A percentile compares a stretch with the other conserved stretches of the same genome.
phyloP scores from a whole-genome alignment of 2,888 invertebrate species.

The Erebia ligea region DNA sequence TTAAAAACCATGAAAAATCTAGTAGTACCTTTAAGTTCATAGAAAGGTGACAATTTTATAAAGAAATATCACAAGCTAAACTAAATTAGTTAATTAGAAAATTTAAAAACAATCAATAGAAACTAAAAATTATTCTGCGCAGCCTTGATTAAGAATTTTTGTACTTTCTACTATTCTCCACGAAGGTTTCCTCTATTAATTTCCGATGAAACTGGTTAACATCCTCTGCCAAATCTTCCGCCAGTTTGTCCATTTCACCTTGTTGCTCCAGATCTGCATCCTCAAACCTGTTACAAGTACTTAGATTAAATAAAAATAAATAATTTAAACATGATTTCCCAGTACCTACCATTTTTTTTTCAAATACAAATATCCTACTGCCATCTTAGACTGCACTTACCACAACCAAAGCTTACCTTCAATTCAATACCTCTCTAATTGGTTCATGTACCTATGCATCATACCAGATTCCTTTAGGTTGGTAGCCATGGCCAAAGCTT shows the following conservation, averaged over 20 bases:
- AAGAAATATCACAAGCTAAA: not conserved
- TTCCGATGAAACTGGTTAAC: not conserved
- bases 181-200: not conserved
- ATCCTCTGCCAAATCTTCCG: slow-evolving; percentile 65
- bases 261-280: slow-evolving; percentile 63
- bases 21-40: too few species aligned
- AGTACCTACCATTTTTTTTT: too few species aligned
- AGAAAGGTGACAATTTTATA: too few species aligned
- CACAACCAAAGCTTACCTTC: too few species aligned
- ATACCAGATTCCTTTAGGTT: too few species aligned
- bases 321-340: too few species aligned
- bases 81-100: not conserved
- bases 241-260: slow-evolving; percentile 60
- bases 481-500: too few species aligned
- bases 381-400: too few species aligned
- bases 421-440: too few species aligned
- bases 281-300: not conserved
- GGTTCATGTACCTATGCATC: too few species aligned
- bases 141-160: not conserved
- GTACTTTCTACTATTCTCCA: not conserved
- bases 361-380: too few species aligned
- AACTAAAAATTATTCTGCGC: not conserved
- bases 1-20: too few species aligned
- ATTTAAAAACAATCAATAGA: not conserved
- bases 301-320: not conserved